Conservation (phyloP, 1,140 invertebrate genomes). For the Bathynomus jamesi region DNA sequence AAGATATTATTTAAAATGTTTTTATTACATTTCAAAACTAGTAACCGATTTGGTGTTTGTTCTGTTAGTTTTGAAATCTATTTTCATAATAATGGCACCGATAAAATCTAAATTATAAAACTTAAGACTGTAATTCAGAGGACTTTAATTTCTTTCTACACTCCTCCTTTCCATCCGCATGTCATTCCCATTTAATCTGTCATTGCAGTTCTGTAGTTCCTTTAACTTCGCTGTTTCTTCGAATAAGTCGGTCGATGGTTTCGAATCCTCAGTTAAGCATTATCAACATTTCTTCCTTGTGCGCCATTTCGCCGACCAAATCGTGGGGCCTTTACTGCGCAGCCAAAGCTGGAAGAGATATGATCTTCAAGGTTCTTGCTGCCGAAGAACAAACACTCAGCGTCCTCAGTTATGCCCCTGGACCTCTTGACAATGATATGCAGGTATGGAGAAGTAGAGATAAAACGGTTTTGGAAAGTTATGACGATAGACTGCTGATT, state of each 20-base stretch:
- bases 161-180: too few relatives aligned
- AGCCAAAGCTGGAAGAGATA: conserved; percentile 83
- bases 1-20: too few relatives aligned
- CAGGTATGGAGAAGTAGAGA: too few relatives aligned
- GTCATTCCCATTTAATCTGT: too few relatives aligned
- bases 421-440: conserved; percentile 88
- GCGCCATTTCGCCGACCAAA: conserved; percentile 64
- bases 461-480: too few relatives aligned
- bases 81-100: too few relatives aligned
- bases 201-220: conserved; percentile 54
- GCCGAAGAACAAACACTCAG: conserved; percentile 60
- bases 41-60: too few relatives aligned
- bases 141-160: too few relatives aligned
- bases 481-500: conserved; percentile 48
- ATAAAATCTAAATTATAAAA: too few relatives aligned
- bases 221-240: conserved; percentile 68
- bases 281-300: conserved; percentile 81
- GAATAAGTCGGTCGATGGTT: conserved; percentile 46
- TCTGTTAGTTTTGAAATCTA: too few relatives aligned
- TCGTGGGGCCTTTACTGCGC: conserved; percentile 71
- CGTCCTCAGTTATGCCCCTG: conserved; percentile 87
- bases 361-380: conserved; percentile 77
- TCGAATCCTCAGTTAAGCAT: conserved; percentile 50
- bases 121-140: too few relatives aligned
- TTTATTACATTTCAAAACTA: too few relatives aligned